phyloP scores from a whole-genome alignment of 1,140 invertebrate genomes.

The Argopecten irradians region DNA sequence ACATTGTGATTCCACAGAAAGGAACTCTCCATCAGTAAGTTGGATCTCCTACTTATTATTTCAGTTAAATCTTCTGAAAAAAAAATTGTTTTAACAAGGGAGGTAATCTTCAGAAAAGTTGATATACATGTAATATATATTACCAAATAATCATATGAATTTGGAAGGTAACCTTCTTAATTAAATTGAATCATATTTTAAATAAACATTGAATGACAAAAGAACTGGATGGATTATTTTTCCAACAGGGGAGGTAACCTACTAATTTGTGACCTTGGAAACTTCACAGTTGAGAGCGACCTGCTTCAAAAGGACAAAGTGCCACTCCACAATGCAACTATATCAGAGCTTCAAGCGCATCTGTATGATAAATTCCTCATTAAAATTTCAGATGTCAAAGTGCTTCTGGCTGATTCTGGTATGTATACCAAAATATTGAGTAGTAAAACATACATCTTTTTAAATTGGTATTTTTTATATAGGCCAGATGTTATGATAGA shows the following conservation, averaged over 20 bases:
- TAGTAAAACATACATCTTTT: too few species aligned
- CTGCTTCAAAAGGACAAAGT: conserved; percentile 81
- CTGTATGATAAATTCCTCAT: conserved; percentile 88
- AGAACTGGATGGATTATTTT: conserved; percentile 32
- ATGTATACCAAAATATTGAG: conserved; percentile 15
- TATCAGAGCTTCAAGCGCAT: conserved; percentile 89
- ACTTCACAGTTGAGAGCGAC: conserved; percentile 85
- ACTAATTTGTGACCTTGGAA: conserved; percentile 85
- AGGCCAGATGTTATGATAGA: too few species aligned
- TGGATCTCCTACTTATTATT: background rate
- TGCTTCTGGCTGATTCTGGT: conserved; percentile 79
- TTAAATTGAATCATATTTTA: conserved; percentile 28
- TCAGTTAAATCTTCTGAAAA: too few species aligned
- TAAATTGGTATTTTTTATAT: too few species aligned
- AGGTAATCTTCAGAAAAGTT: too few species aligned
- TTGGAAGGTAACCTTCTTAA: too few species aligned
- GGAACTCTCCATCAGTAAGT: conserved; percentile 86
- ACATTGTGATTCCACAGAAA: conserved; percentile 87
- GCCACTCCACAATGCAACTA: conserved; percentile 82
- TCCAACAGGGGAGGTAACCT: conserved; percentile 83
- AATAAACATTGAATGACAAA: background rate
- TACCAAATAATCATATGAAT: too few species aligned
- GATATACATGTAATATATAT: too few species aligned
- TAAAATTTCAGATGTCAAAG: conserved; percentile 83
- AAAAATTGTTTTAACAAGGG: too few species aligned